These are phyloP conservation scores for Nemurella pictetii DNA, from an alignment of 2,888 invertebrate species.

Conservation along the genomic window DNA sequence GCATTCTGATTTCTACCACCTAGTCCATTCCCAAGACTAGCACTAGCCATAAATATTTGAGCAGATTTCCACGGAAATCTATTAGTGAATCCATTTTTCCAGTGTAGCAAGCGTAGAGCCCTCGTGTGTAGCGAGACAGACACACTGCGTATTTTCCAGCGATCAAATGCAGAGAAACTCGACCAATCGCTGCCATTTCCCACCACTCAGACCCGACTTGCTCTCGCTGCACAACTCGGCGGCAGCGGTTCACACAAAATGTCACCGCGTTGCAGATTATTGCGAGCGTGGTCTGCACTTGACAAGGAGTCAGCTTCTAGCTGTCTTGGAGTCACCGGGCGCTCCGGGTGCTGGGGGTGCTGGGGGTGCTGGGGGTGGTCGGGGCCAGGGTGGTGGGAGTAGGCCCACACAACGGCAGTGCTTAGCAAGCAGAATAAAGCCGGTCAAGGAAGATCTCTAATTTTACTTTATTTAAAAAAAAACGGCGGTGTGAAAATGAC, in stretches of 20 bases:
- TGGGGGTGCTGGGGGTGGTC: too few species aligned
- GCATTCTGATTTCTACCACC: not conserved
- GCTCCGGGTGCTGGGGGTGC: not conserved
- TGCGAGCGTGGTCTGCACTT: not conserved
- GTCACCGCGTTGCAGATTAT: not conserved
- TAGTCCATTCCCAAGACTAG: not conserved
- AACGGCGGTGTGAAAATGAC: too few species aligned
- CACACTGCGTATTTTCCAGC: not conserved
- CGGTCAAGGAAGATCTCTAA: too few species aligned
- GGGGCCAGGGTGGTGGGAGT: too few species aligned
- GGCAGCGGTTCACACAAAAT: not conserved
- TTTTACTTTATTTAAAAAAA: too few species aligned
- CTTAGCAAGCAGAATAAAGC: too few species aligned
- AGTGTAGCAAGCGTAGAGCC: not conserved
- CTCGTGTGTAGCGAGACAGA: too few species aligned
- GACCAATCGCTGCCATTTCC: not conserved
- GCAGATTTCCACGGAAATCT: not conserved
- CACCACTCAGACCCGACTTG: not conserved
- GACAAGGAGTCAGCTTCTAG: not conserved
- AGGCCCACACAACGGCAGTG: too few species aligned
- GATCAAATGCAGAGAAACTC: not conserved
- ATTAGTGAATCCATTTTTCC: not conserved
- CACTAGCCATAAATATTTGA: not conserved
- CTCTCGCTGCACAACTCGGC: not conserved
- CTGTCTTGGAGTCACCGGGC: not conserved